Evolutionary conservation across 2,797 vertebrate genomes (phyloP).

Genomic region (Gymnothorax javanicus): DNA sequence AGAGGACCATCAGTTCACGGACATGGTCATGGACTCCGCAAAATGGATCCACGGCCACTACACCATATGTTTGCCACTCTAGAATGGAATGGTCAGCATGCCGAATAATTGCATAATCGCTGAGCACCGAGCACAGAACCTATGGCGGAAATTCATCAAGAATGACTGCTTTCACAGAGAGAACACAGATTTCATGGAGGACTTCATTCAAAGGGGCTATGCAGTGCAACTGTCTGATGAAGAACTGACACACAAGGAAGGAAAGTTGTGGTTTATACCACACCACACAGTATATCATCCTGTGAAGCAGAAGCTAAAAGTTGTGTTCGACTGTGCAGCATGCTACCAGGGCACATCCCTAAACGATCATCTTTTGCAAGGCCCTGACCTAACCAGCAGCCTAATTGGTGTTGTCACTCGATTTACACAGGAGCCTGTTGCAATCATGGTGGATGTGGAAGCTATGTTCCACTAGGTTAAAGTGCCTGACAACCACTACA

Average conservation of each 20-base stretch:
- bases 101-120: conserved; percentile 27
- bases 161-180: too few relatives aligned
- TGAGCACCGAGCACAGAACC: conserved; percentile 26
- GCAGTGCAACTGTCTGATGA: background rate
- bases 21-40: conserved; percentile 15
- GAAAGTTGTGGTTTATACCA: background rate
- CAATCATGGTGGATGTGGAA: conserved; percentile 14
- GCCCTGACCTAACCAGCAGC: conserved; percentile 15
- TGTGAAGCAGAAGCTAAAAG: background rate
- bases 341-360: conserved; percentile 18
- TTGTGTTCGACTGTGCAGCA: conserved; percentile 14
- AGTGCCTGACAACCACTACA: background rate
- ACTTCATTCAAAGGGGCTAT: background rate
- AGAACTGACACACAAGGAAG: background rate
- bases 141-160: background rate
- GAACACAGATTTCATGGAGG: too few relatives aligned
- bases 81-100: conserved; percentile 6
- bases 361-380: conserved; percentile 17
- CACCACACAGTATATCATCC: background rate
- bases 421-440: conserved; percentile 17
- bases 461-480: conserved; percentile 26
- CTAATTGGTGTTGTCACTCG: background rate
- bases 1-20: conserved; percentile 29
- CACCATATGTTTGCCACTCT: conserved; percentile 25
- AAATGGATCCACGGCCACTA: conserved; percentile 31